A percentile compares a stretch with the other conserved stretches of the same genome.
These are phyloP conservation scores for Zapornia atra DNA, from an alignment of 2,113 vertebrate genomes.

Conservation along the genomic window DNA sequence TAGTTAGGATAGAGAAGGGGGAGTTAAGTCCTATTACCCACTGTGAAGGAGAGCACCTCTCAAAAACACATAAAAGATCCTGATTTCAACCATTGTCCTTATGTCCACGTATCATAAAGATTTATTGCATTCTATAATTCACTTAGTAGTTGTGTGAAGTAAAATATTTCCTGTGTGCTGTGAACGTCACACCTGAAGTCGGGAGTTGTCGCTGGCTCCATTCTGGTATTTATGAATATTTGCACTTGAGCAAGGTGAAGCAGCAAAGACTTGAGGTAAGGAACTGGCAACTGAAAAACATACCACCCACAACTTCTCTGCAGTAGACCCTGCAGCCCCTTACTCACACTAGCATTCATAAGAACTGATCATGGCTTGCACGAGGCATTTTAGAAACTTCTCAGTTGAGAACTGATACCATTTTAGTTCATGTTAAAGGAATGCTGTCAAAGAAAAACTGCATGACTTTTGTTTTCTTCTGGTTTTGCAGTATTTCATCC, in stretches of 20 bases:
- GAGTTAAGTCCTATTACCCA: background rate
- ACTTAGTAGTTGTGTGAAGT: background rate
- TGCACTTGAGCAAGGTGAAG: background rate
- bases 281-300: background rate
- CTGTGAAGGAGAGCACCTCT: background rate
- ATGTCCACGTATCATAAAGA: background rate
- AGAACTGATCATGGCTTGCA: background rate
- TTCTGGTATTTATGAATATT: background rate
- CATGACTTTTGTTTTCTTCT: background rate
- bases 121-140: background rate
- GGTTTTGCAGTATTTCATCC: background rate
- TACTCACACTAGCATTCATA: background rate
- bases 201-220: background rate
- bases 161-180: fast-evolving
- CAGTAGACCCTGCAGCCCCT: background rate
- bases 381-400: background rate
- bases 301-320: background rate
- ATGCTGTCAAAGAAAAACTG: background rate
- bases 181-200: background rate
- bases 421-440: background rate
- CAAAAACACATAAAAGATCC: background rate
- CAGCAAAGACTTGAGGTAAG: background rate
- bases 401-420: background rate
- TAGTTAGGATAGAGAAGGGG: background rate
- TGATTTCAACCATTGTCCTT: background rate